phyloP scores from a whole-genome alignment of 2,888 invertebrate genomes.

The Scaeva pyrastri region DNA sequence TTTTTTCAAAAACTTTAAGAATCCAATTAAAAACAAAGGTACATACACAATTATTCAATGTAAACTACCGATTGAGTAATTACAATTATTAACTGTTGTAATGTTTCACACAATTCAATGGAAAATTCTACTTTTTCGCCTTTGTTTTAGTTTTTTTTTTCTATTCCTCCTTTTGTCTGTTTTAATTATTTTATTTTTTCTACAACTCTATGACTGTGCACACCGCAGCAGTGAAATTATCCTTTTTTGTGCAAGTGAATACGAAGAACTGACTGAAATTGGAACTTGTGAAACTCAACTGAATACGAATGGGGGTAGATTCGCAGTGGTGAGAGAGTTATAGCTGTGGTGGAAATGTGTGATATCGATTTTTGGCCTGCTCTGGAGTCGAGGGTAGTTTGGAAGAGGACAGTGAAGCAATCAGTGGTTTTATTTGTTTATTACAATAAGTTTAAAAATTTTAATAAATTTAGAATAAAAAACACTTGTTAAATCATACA shows the following conservation, averaged over 20 bases:
- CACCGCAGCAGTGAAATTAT: constrained; percentile 46
- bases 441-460: background rate
- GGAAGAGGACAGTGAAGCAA: constrained; percentile 32
- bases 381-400: constrained; percentile 21
- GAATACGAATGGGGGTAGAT: constrained; percentile 10
- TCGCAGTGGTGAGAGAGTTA: constrained; percentile 29
- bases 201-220: constrained; percentile 42
- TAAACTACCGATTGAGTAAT: constrained; percentile 52
- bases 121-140: constrained; percentile 58
- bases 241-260: constrained; percentile 53
- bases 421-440: constrained; percentile 22
- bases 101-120: constrained; percentile 46
- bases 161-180: constrained; percentile 10
- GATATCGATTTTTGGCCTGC: constrained; percentile 64
- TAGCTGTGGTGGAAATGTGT: constrained; percentile 61
- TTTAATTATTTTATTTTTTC: constrained; percentile 12
- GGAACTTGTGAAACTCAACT: constrained; percentile 58
- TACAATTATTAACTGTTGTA: constrained; percentile 28
- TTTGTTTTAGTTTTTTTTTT: constrained; percentile 14
- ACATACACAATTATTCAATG: constrained; percentile 36
- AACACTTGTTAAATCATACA: too few species aligned
- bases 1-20: constrained; percentile 37
- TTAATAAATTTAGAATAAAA: background rate
- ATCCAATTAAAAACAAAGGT: constrained; percentile 32
- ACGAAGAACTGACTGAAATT: constrained; percentile 64